These are phyloP conservation scores for Onthophagus sagittarius DNA, from an alignment of 2,888 invertebrate genomes.

Conservation along the genomic window DNA sequence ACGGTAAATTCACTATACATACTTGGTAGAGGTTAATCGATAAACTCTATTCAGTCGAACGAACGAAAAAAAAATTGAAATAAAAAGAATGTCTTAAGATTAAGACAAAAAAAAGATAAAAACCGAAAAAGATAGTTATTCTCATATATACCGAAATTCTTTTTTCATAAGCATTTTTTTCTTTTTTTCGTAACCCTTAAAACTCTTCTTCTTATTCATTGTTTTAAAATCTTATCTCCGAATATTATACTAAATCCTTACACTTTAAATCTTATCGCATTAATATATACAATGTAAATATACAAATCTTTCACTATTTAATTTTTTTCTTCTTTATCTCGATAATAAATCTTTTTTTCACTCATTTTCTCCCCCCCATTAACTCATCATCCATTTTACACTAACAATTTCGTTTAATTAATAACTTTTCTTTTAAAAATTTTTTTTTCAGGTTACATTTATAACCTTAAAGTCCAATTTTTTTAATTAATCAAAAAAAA, in stretches of 20 bases:
- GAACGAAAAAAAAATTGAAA: slow-evolving; percentile 9
- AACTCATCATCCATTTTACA: too few relatives aligned
- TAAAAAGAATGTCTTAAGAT: slow-evolving; percentile 1
- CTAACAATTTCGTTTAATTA: too few relatives aligned
- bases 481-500: too few relatives aligned
- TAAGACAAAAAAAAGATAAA: slow-evolving; percentile 6
- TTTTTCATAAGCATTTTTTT: slow-evolving; percentile 16
- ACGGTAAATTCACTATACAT: too few relatives aligned
- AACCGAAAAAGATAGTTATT: background rate
- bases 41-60: background rate
- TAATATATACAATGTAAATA: slow-evolving; percentile 26
- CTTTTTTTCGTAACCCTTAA: too few relatives aligned
- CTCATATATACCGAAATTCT: background rate
- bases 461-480: too few relatives aligned
- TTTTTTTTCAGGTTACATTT: too few relatives aligned
- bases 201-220: slow-evolving; percentile 4
- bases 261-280: slow-evolving; percentile 15
- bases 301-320: slow-evolving; percentile 17
- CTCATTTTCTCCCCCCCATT: too few relatives aligned
- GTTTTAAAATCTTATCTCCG: slow-evolving; percentile 16
- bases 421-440: too few relatives aligned
- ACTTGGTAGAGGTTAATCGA: too few relatives aligned
- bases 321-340: too few relatives aligned
- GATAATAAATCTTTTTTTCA: too few relatives aligned
- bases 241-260: slow-evolving; percentile 16